These are phyloP conservation scores for Poecilia velifera DNA, from an alignment of 2,797 vertebrate genomes.

Conservation along the genomic window DNA sequence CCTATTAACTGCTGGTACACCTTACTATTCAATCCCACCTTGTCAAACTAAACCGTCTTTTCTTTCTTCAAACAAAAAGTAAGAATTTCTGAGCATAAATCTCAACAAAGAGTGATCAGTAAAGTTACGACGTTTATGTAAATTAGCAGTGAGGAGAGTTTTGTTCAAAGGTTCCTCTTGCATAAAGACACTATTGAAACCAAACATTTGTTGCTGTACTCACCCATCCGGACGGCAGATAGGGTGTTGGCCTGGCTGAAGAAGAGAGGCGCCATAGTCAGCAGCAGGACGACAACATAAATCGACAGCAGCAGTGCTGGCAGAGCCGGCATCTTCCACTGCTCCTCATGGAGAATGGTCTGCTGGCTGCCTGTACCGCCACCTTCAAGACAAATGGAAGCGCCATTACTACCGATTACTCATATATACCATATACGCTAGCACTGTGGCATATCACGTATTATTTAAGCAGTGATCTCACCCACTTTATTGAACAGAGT, in stretches of 20 bases:
- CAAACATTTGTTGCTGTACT: conserved; percentile 15
- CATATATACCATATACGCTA: not conserved
- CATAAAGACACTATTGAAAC: not conserved
- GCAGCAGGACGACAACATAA: conserved; percentile 76
- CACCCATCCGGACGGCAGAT: conserved; percentile 88
- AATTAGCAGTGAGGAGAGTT: not conserved
- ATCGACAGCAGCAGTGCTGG: conserved; percentile 89
- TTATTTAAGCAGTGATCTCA: not conserved
- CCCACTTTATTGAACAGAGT: not conserved
- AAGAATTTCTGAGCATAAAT: not conserved
- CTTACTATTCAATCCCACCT: not conserved
- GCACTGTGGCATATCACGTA: not conserved
- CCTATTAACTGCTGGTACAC: not conserved
- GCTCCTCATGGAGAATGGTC: conserved; percentile 97
- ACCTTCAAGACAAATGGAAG: conserved; percentile 71
- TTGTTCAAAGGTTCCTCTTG: not conserved
- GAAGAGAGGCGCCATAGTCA: conserved; percentile 78
- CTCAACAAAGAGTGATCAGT: not conserved
- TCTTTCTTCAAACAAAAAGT: not conserved
- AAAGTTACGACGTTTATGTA: not conserved
- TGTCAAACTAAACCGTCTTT: not conserved
- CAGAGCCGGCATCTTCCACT: conserved; percentile 97
- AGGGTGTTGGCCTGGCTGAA: conserved; percentile 77
- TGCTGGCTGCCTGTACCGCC: conserved; percentile 89
- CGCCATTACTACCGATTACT: not conserved